Percentiles rank a stretch among this genome's conserved stretches.
phyloP scores from a whole-genome alignment of 2,113 vertebrate species.

The Azemiops feae region DNA sequence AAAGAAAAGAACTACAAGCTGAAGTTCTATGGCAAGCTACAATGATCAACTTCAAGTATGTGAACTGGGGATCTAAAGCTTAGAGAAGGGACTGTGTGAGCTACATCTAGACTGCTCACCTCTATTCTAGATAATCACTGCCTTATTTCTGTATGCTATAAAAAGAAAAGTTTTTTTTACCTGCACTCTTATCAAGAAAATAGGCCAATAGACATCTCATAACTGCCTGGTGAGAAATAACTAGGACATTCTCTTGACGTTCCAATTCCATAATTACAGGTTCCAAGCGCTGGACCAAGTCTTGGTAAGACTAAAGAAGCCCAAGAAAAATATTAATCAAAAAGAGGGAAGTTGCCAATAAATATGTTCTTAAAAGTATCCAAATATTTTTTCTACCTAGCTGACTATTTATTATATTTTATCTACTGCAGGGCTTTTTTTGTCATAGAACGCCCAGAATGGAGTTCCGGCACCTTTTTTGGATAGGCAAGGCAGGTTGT shows the following conservation, averaged over 20 bases:
- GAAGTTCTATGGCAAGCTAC: neutral
- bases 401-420: neutral
- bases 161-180: constrained; percentile 59
- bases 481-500: too few species aligned
- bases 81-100: neutral
- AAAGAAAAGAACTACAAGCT: neutral
- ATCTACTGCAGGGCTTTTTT: too few species aligned
- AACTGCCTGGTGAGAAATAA: constrained; percentile 94
- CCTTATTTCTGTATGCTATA: neutral
- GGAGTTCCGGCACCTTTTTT: too few species aligned
- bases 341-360: neutral
- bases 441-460: too few species aligned
- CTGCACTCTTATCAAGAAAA: constrained; percentile 95
- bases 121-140: neutral
- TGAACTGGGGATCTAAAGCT: neutral
- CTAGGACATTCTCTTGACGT: constrained; percentile 89
- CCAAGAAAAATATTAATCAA: neutral
- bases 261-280: constrained; percentile 98
- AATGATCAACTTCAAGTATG: neutral
- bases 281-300: constrained; percentile 93
- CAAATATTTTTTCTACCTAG: neutral
- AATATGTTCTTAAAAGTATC: neutral
- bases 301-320: constrained; percentile 88
- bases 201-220: constrained; percentile 97
- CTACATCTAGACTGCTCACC: neutral